Evolutionary conservation across 1,140 invertebrate species (phyloP), one percentile per base, ranked within the genome.

Genomic region (Drosophila pachea): DNA sequence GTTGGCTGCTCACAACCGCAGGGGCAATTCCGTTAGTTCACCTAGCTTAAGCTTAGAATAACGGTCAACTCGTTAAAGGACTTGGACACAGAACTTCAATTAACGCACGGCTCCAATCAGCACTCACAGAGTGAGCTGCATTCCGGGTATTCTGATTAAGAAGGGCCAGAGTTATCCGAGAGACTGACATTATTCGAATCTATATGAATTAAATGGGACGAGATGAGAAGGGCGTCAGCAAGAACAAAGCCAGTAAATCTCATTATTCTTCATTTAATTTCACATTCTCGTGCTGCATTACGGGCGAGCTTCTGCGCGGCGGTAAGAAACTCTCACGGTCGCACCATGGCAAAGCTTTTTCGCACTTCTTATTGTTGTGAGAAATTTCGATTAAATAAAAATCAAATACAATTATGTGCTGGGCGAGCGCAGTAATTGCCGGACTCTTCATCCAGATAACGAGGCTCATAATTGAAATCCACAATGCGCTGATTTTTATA

Each of bases 381-480:
- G 79, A 79, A 79, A 79, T 79, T 79, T 79, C 76, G 79, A 79
- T 79, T 79, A 79, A 79, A 79, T 79, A 75, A 79, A 71, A 79
- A 79, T 79, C 76, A 79, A 79, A 79, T 76, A 65, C 72, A 79
- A 79, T 79, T 73, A 79, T 79, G 66, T 76, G 76, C 78, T 74
- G 66, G 76, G 56, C 54, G 75, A 32, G 42, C 40, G 32, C 12
- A 49, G 33, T 62, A 40, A 63, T 68, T 50, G 12, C 43, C 56
- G 47, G 33, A 38, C 16, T 52, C 38, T 14, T n/a, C 29, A 53
- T 22, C 52, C 12, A 54, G 60, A 63, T 74, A 68, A 31, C 38
- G 55, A 48, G 36, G 60, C 50, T 48, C 55, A 79, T 79, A 79
- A 79, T 79, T 79, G 73, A 79, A 81, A 81, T 79, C 64, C 50